Evolutionary conservation across 2,797 vertebrate genomes (phyloP).

Genomic region (Peromyscus nudipes): DNA sequence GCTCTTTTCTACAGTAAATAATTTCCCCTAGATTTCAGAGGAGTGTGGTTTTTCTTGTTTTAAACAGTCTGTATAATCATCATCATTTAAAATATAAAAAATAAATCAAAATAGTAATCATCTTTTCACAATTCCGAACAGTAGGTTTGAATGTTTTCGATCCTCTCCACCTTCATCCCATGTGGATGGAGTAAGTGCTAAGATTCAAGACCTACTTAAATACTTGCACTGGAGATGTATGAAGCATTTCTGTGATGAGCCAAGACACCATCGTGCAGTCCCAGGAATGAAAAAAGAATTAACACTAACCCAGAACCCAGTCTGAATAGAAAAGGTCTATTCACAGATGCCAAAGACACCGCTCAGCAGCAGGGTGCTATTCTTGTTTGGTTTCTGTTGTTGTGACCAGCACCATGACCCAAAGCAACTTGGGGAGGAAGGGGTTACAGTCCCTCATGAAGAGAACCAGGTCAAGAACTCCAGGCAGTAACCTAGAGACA

Average conservation of each 20-base stretch:
- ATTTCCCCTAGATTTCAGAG: conserved; percentile 33
- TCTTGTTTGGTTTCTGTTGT: not conserved
- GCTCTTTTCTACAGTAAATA: not conserved
- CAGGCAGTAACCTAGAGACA: not conserved
- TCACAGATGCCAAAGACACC: not conserved
- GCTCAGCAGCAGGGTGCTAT: not conserved
- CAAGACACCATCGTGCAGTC: not conserved
- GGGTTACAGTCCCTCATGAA: not conserved
- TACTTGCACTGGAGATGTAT: not conserved
- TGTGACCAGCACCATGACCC: not conserved
- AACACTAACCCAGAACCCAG: not conserved
- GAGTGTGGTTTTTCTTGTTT: not conserved
- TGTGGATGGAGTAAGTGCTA: not conserved
- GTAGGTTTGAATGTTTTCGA: not conserved
- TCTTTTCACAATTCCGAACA: conserved; percentile 13
- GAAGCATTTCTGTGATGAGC: not conserved
- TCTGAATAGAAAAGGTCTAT: not conserved
- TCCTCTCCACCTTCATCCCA: accelerated
- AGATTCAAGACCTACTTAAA: not conserved
- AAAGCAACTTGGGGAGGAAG: not conserved
- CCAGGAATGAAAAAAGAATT: not conserved
- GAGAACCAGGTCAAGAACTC: not conserved
- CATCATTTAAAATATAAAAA: conserved; percentile 17
- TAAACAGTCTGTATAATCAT: not conserved
- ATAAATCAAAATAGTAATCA: not conserved